Percentiles rank a stretch among this genome's conserved stretches.
Conservation (phyloP, 2,888 invertebrate genomes). For the Parascotia fuliginaria region DNA sequence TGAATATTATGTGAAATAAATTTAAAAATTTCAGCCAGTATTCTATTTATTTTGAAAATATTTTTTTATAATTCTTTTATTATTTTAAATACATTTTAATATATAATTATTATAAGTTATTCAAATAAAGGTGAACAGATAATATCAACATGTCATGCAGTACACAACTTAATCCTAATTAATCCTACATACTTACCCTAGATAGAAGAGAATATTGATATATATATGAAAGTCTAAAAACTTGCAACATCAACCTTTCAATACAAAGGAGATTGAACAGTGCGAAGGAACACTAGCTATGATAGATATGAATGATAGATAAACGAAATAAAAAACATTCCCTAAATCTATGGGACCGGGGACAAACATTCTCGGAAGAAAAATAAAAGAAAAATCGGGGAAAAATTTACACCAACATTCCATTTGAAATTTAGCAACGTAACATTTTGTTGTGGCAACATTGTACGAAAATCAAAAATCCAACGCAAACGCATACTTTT, state of each 20-base stretch:
- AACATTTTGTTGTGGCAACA: slow-evolving; percentile 76
- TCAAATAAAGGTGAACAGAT: too few relatives aligned
- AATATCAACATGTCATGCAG: slow-evolving; percentile 57
- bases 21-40: too few relatives aligned
- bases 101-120: too few relatives aligned
- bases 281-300: slow-evolving; percentile 76
- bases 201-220: slow-evolving; percentile 34
- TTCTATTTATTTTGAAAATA: too few relatives aligned
- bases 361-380: slow-evolving; percentile 87
- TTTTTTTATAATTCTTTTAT: too few relatives aligned
- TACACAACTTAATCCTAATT: slow-evolving; percentile 48
- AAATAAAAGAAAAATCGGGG: slow-evolving; percentile 60
- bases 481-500: slow-evolving; percentile 18
- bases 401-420: slow-evolving; percentile 89
- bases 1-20: too few relatives aligned
- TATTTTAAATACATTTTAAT: too few relatives aligned
- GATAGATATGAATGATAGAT: slow-evolving; percentile 71
- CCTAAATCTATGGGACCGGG: slow-evolving; percentile 75
- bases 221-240: slow-evolving; percentile 58
- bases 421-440: slow-evolving; percentile 84
- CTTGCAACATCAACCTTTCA: slow-evolving; percentile 77
- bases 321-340: slow-evolving; percentile 71
- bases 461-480: slow-evolving; percentile 40
- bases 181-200: slow-evolving; percentile 63
- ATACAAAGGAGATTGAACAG: slow-evolving; percentile 72